Conservation (phyloP, 2,113 vertebrate genomes). For the Syrmaticus mikado region DNA sequence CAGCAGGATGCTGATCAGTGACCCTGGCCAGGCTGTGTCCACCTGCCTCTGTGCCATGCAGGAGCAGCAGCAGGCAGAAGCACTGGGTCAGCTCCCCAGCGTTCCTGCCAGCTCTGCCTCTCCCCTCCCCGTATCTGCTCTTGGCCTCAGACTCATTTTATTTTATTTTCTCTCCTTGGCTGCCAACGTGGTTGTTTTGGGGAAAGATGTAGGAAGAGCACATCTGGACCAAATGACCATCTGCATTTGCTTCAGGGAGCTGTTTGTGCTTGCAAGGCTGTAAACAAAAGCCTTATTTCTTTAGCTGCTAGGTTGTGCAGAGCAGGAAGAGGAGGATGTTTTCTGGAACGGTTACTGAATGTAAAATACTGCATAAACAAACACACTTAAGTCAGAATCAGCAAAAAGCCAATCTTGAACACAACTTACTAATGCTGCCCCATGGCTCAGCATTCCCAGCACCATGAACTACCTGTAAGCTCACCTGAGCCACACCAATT, state of each 20-base stretch:
- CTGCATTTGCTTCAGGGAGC: not conserved
- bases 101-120: not conserved
- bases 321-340: not conserved
- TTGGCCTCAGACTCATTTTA: not conserved
- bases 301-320: not conserved
- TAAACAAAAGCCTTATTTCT: not conserved
- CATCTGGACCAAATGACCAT: not conserved
- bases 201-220: not conserved
- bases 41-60: accelerated
- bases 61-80: not conserved
- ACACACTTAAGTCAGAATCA: not conserved
- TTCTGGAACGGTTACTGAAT: not conserved
- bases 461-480: not conserved
- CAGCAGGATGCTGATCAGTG: too few relatives aligned
- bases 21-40: too few relatives aligned
- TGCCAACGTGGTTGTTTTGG: accelerated
- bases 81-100: accelerated
- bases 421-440: accelerated
- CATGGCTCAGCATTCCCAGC: not conserved
- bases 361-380: not conserved
- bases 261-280: not conserved
- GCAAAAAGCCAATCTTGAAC: not conserved
- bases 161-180: not conserved
- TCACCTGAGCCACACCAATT: not conserved
- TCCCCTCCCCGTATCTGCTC: not conserved